Conservation (phyloP, 2,888 invertebrate genomes). For the Himalopsyche japonica region DNA sequence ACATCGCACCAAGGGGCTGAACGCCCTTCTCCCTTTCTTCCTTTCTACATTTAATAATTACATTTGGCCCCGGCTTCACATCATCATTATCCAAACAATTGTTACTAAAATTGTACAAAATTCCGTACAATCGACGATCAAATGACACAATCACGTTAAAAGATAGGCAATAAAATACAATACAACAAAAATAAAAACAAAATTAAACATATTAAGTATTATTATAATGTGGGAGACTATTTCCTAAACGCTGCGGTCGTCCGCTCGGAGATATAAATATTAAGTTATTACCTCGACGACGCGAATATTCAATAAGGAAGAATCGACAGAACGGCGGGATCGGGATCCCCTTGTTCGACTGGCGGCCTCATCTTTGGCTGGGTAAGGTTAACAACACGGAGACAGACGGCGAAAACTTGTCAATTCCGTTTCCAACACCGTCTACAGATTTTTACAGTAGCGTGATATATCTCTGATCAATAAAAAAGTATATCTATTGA, state of each 20-base stretch:
- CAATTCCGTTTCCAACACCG: not conserved
- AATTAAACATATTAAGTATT: constrained; percentile 13
- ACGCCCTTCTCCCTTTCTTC: not conserved
- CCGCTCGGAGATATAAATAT: constrained; percentile 6
- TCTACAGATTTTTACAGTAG: not conserved
- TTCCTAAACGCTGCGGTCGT: not conserved
- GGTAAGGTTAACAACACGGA: constrained; percentile 17
- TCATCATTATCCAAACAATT: constrained; percentile 20
- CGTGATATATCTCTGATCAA: not conserved
- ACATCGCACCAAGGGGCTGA: constrained; percentile 27
- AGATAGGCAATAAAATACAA: constrained; percentile 30
- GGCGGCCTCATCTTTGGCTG: constrained; percentile 21
- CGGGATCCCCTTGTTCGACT: not conserved
- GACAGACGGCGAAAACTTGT: constrained; percentile 1
- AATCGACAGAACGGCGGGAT: not conserved
- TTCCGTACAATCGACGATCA: constrained; percentile 18
- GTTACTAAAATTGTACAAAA: constrained; percentile 23
- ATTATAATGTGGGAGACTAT: constrained; percentile 1
- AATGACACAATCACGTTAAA: not conserved
- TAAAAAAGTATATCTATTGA: constrained; percentile 22
- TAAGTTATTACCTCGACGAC: not conserved
- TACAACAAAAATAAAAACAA: constrained; percentile 15
- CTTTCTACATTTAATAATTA: constrained; percentile 19
- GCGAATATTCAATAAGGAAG: not conserved
- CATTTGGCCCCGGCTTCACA: constrained; percentile 37